Evolutionary conservation across 1,140 invertebrate genomes (phyloP).

Genomic region (Ceratosolen solmsi): DNA sequence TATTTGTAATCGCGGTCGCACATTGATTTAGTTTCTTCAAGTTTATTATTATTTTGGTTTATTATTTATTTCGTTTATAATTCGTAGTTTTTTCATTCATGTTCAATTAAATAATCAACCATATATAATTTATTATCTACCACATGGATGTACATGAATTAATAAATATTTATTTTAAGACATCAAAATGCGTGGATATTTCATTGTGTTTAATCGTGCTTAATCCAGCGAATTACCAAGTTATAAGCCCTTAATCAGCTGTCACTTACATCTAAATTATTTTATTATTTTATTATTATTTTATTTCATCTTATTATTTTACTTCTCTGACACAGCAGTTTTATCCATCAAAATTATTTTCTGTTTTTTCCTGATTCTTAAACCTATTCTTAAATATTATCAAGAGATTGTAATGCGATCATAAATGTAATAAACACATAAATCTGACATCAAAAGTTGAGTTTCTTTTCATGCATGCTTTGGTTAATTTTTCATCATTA

Average conservation of each 20-base stretch:
- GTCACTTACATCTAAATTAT: slow-evolving; percentile 54
- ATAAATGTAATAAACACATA: slow-evolving; percentile 35
- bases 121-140: slow-evolving; percentile 25
- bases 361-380: slow-evolving; percentile 21
- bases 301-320: too few relatives aligned
- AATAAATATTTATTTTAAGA: slow-evolving; percentile 29
- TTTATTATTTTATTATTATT: too few relatives aligned
- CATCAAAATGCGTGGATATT: slow-evolving; percentile 38
- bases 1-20: neutral
- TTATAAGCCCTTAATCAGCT: slow-evolving; percentile 37
- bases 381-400: slow-evolving; percentile 25
- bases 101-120: slow-evolving; percentile 41
- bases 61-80: neutral
- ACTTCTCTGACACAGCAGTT: slow-evolving; percentile 29
- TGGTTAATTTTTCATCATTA: neutral
- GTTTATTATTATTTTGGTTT: neutral
- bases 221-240: slow-evolving; percentile 48
- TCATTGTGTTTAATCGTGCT: slow-evolving; percentile 30
- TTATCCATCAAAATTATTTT: slow-evolving; percentile 22
- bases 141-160: slow-evolving; percentile 32
- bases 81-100: neutral
- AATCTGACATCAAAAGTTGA: slow-evolving; percentile 36
- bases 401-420: slow-evolving; percentile 51
- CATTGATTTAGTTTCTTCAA: slow-evolving; percentile 10
- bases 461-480: neutral